Evolutionary conservation across 2,797 vertebrate species (phyloP).

Genomic region (Chromobotia macracanthus): DNA sequence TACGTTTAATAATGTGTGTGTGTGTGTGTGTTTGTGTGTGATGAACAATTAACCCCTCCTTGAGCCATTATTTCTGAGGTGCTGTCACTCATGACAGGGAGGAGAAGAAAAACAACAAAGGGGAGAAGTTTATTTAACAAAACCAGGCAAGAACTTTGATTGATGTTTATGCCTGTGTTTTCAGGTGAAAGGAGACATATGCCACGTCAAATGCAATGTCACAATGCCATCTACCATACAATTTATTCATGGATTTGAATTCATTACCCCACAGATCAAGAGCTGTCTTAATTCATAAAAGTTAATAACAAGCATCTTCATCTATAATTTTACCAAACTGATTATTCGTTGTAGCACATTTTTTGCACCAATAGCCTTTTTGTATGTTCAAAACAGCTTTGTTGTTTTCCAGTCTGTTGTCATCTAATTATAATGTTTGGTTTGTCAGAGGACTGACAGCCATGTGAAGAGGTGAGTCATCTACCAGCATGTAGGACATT

Average conservation of each 20-base stretch:
- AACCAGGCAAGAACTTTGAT: constrained; percentile 66
- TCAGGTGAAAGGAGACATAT: constrained; percentile 66
- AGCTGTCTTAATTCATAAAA: constrained; percentile 61
- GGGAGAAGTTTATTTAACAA: constrained; percentile 62
- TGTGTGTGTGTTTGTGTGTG: too few species aligned
- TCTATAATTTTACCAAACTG: not conserved
- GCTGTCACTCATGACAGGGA: constrained; percentile 28
- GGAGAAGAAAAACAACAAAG: constrained; percentile 49
- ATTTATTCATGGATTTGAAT: constrained; percentile 68
- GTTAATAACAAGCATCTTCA: constrained; percentile 31
- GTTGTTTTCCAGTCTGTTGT: constrained; percentile 3
- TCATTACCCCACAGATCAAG: constrained; percentile 63
- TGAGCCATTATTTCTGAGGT: constrained; percentile 3
- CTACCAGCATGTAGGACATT: constrained; percentile 66
- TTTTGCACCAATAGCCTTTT: not conserved
- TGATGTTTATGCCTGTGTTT: constrained; percentile 64
- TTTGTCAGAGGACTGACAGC: constrained; percentile 61
- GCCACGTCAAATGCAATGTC: constrained; percentile 61
- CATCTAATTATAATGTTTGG: constrained; percentile 55
- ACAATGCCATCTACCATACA: constrained; percentile 47
- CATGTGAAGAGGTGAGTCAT: constrained; percentile 70
- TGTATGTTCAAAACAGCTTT: constrained; percentile 8
- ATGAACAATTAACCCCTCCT: constrained; percentile 4
- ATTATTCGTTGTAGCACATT: not conserved
- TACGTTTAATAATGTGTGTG: too few species aligned